Conservation (phyloP, 2,113 vertebrate species). For the Perognathus longimembris region DNA sequence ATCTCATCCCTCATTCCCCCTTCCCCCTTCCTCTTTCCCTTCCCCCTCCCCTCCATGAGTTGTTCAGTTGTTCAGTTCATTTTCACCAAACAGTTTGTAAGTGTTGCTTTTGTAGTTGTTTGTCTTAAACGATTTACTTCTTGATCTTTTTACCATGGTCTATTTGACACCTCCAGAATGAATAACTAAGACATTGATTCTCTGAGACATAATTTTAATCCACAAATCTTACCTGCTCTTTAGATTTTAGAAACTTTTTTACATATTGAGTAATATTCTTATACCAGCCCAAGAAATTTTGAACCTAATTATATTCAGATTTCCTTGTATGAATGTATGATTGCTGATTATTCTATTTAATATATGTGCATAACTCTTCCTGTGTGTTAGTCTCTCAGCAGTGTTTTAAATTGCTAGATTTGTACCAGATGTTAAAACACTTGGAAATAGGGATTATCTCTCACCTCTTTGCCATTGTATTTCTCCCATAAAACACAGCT, state of each 20-base stretch:
- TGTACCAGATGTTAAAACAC: background rate
- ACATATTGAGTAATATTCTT: background rate
- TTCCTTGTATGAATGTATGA: background rate
- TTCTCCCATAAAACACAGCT: background rate
- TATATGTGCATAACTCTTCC: background rate
- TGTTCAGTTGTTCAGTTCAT: too few species aligned
- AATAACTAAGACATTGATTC: background rate
- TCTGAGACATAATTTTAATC: background rate
- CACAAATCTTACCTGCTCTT: background rate
- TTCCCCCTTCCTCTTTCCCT: too few species aligned
- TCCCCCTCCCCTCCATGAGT: too few species aligned
- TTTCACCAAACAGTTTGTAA: too few species aligned
- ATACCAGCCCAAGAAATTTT: background rate
- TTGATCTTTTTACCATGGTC: background rate
- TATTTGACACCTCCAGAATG: background rate
- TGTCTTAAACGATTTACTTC: background rate
- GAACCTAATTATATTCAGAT: background rate
- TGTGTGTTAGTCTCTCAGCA: background rate
- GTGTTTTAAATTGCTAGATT: background rate
- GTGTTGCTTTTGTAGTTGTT: too few species aligned
- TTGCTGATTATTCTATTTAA: background rate
- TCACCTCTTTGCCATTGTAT: background rate
- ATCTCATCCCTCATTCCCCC: too few species aligned
- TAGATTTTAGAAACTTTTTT: background rate
- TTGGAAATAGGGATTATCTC: background rate